Base-by-base conservation (phyloP, 2,113 vertebrate genomes). In the Himantopus leucocephalus region DNA sequence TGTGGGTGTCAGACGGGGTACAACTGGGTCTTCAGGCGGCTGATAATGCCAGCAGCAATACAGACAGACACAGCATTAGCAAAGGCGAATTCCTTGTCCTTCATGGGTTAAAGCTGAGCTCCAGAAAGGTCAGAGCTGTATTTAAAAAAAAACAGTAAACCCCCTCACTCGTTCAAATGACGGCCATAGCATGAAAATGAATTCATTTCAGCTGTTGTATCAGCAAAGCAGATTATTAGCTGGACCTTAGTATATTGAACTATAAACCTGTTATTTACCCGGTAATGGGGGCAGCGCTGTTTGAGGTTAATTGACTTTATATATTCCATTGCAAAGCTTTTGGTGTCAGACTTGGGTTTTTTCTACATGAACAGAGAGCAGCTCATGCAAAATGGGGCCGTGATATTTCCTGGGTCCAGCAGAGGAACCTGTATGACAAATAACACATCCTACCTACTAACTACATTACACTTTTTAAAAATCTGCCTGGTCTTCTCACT, bases 11-110 rank as follows among this genome's bases (percentile, higher is more conserved):
- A 15, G 62, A 50, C 0, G 1, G 35, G 27, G 14, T 30, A 24
- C 14, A n/a, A 0, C 6, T 27, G 35, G 30, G 34, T 45, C 34
- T 70, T 35, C 23, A 19, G 78, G 72, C 71, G 59, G 73, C 76
- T 90, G 55, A 14, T 24, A 10, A 39, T 9, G 30, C 12, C 39
- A 34, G 37, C 39, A 56, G 67, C 83, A 19, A 15, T 8, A 18
- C 72, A 92, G 80, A 13, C 2, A 37, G 45, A 45, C 20, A 23
- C 68, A 34, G 55, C 0, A 0, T 6, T 59, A 20, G 35, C 48
- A 70, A 70, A 75, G 43, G 34, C 0, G 0, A 47, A 55, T 41
- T 15, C 22, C 55, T 39, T 19, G 21, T 89, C 16, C 15, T 75
- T 59, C 32, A 32, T 19, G 41, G 26, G 11, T 58, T 90, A 58